Evolutionary conservation across 1,140 invertebrate genomes (phyloP).

Genomic region (Hetaerina americana): DNA sequence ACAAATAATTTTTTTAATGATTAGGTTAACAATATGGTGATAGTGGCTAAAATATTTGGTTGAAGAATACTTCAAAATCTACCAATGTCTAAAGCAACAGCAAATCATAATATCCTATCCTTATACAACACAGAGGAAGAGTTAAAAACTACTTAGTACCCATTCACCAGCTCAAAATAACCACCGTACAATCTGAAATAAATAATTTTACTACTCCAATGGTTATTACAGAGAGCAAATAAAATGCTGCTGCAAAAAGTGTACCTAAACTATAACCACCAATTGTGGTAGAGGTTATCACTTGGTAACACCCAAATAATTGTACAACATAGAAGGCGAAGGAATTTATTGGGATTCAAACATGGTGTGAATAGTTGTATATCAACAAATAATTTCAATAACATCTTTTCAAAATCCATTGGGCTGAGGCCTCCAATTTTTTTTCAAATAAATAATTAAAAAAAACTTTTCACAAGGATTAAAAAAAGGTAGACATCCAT

Average conservation of each 20-base stretch:
- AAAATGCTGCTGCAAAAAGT: not conserved
- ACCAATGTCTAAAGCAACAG: not conserved
- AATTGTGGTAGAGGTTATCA: not conserved
- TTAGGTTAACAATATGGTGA: not conserved
- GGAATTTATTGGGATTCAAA: not conserved
- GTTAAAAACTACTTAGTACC: too few relatives aligned
- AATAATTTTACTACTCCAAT: not conserved
- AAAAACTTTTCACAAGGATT: not conserved
- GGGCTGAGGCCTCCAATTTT: not conserved
- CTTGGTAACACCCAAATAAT: not conserved
- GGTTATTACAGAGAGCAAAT: not conserved
- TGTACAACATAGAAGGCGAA: not conserved
- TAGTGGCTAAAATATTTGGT: not conserved
- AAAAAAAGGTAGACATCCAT: not conserved
- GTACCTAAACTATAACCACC: not conserved
- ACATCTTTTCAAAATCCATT: not conserved
- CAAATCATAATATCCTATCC: not conserved
- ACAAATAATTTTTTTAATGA: not conserved
- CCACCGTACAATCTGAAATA: not conserved
- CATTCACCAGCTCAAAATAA: not conserved
- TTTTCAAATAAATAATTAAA: not conserved
- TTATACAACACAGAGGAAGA: too few relatives aligned
- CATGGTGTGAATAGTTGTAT: not conserved
- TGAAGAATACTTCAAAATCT: not conserved
- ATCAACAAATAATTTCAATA: not conserved